These are phyloP conservation scores for Octopus bimaculoides DNA, from an alignment of 1,140 invertebrate species.

Conservation along the genomic window DNA sequence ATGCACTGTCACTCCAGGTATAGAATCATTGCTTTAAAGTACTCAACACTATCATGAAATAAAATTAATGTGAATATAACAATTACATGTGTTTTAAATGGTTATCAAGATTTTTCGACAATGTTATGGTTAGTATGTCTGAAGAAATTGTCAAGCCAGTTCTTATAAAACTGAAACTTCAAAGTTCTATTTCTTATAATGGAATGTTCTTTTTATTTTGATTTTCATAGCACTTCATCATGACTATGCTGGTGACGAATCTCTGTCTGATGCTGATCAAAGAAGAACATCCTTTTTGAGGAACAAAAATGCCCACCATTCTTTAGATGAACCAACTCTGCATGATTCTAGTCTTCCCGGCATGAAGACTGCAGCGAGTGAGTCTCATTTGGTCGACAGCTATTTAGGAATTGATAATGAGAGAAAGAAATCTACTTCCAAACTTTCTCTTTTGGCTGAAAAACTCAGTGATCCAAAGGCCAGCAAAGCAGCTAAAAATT, in stretches of 20 bases:
- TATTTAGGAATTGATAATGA: conserved; percentile 37
- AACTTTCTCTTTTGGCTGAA: conserved; percentile 50
- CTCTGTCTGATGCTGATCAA: conserved; percentile 28
- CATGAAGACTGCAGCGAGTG: conserved; percentile 46
- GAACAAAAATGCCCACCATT: conserved; percentile 37
- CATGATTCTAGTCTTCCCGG: conserved; percentile 27
- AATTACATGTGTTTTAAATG: too few species aligned
- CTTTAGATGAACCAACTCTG: conserved; percentile 41
- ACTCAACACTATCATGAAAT: too few species aligned
- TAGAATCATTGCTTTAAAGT: too few species aligned
- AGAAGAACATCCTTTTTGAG: conserved; percentile 37
- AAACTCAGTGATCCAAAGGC: conserved; percentile 44
- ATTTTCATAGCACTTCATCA: conserved; percentile 27
- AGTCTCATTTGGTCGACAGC: conserved; percentile 43
- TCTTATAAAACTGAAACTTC: too few species aligned
- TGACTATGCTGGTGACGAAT: conserved; percentile 35
- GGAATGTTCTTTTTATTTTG: not conserved
- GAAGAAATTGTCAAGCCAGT: too few species aligned
- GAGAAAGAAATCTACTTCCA: conserved; percentile 37
- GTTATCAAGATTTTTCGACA: too few species aligned
- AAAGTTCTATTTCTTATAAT: not conserved
- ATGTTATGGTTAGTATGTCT: too few species aligned
- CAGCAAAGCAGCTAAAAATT: conserved; percentile 23
- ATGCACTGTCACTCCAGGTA: too few species aligned
- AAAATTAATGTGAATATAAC: too few species aligned